phyloP scores from a whole-genome alignment of 2,888 invertebrate genomes.

The Aphodius granarius region DNA sequence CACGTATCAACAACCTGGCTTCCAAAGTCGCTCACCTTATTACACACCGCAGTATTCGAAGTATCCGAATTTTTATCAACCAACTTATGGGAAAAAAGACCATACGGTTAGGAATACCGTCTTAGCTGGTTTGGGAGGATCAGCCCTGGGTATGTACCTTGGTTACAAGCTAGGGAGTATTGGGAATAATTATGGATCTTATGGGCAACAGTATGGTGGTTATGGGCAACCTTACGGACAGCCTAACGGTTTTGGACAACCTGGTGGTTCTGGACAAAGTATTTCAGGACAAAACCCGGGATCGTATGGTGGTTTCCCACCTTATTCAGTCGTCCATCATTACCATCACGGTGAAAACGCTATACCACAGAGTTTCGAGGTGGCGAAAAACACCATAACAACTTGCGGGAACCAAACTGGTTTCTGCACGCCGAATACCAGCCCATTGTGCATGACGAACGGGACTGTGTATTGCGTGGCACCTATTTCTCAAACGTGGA shows the following conservation, averaged over 20 bases:
- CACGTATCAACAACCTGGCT: not conserved
- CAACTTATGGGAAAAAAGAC: slow-evolving; percentile 17
- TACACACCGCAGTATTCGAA: slow-evolving; percentile 9
- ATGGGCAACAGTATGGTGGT: slow-evolving; percentile 2
- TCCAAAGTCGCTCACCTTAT: not conserved
- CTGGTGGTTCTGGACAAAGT: slow-evolving; percentile 13
- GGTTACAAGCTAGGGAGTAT: slow-evolving; percentile 23
- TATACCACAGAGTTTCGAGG: slow-evolving; percentile 41
- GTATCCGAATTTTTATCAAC: slow-evolving; percentile 16
- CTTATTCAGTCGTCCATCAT: slow-evolving; percentile 48
- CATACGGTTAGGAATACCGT: slow-evolving; percentile 22
- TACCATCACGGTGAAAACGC: slow-evolving; percentile 47
- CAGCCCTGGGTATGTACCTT: slow-evolving; percentile 24
- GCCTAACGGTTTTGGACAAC: slow-evolving; percentile 3
- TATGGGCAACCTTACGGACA: not conserved
- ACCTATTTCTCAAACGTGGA: slow-evolving; percentile 44
- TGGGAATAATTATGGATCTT: slow-evolving; percentile 14
- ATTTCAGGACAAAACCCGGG: not conserved
- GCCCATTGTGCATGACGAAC: slow-evolving; percentile 48
- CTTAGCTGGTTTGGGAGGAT: slow-evolving; percentile 26
- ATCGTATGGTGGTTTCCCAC: slow-evolving; percentile 31
- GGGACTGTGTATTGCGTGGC: slow-evolving; percentile 51
- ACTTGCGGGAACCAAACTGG: slow-evolving; percentile 47
- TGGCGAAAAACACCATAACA: slow-evolving; percentile 46
- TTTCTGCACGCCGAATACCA: slow-evolving; percentile 48